phyloP scores from a whole-genome alignment of 1,140 invertebrate genomes.

The Sitobion miscanthi region DNA sequence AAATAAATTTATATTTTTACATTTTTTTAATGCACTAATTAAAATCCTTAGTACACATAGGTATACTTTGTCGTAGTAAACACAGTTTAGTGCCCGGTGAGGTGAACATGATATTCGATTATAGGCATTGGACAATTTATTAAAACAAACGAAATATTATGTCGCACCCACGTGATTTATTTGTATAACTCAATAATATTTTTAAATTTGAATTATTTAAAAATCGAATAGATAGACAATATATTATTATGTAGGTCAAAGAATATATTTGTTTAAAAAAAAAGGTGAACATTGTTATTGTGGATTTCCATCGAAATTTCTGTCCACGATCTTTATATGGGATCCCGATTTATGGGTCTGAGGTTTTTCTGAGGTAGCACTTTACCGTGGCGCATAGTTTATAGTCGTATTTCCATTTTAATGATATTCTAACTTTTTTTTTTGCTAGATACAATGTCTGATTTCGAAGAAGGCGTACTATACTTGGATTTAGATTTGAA shows the following conservation, averaged over 20 bases:
- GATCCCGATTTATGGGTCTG: constrained; percentile 15
- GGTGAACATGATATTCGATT: too few species aligned
- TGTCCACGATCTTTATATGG: constrained; percentile 5
- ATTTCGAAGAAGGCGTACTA: neutral
- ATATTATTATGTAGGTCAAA: neutral
- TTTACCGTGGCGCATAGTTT: neutral
- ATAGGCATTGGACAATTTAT: neutral
- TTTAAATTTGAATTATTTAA: too few species aligned
- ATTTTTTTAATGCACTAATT: neutral
- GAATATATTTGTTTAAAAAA: neutral
- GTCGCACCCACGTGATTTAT: neutral
- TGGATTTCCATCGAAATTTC: constrained; percentile 9
- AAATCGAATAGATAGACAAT: neutral
- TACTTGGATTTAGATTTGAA: neutral
- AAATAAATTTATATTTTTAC: constrained; percentile 4
- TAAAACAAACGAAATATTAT: neutral
- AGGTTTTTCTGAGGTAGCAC: constrained; percentile 14
- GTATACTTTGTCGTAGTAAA: neutral
- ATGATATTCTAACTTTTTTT: constrained; percentile 26
- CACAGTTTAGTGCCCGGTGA: neutral
- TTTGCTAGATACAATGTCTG: neutral
- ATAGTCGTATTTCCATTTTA: constrained; percentile 40
- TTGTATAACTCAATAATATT: neutral
- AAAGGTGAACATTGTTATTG: neutral
- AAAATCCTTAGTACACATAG: neutral